Base-by-base conservation (phyloP, 2,797 vertebrate species). In the Mastacembelus armatus region DNA sequence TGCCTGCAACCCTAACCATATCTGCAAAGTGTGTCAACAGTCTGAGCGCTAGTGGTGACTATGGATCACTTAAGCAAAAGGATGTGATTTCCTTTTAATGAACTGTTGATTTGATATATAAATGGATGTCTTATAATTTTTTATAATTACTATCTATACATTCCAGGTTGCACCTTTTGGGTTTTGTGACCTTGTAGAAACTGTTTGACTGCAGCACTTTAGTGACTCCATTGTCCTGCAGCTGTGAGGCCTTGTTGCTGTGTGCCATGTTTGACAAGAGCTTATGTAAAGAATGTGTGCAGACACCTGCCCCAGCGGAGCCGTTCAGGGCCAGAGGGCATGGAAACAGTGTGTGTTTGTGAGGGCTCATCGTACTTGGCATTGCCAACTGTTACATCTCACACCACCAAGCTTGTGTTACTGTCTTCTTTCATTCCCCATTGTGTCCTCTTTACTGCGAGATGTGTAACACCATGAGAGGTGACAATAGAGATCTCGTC, bases 261-360 rank as follows among this genome's bases (percentile, higher is more conserved):
- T 54, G 57, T 38, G n/a, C 69, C 80, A 52, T 89, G 84, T 92
- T 91, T 90, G 88, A 89, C 90, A 83, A 85, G 84, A 81, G 88
- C 87, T 90, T 84, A 87, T 74, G 69, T 82, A 73, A 85, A 85
- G 84, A 90, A 84, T 89, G 87, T 66, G 72, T 36, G 39, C 71
- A 76, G 77, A 78, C 86, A 85, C 85, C 89, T 92, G 88, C 90
- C 84, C 74, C 44, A 14, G 63, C 38, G 74, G 77, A 63, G 83
- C 71, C 38, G 18, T 9, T 39, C 56, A 24, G 62, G 70, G 78
- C 86, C 79, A 71, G 47, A 58, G 81, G 74, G 42, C 68, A 83
- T 61, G 77, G 64, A 81, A 77, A 61, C 66, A 11, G 21, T 57
- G 58, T 72, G 68, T 59, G 81, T 80, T 67, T 66, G 77, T 51